A percentile compares a stretch with the other conserved stretches of the same genome.
Conservation (phyloP, 2,888 invertebrate species). For the Hermaeophaga mercurialis region DNA sequence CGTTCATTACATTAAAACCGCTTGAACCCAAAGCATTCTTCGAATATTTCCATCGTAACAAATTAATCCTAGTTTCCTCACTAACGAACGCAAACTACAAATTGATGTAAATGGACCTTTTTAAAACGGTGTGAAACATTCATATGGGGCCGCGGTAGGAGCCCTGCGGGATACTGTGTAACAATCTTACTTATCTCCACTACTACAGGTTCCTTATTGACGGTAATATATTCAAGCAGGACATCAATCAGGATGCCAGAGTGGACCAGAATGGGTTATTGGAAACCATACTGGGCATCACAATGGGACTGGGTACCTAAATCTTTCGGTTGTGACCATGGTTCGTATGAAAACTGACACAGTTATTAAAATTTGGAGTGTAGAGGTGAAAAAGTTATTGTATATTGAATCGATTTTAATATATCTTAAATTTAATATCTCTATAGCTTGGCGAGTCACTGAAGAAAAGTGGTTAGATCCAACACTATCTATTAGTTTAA, state of each 20-base stretch:
- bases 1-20: not conserved
- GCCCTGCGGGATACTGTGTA: slow-evolving; percentile 54
- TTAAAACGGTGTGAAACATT: slow-evolving; percentile 56
- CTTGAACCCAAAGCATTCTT: not conserved
- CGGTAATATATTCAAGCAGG: slow-evolving; percentile 49
- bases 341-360: slow-evolving; percentile 28
- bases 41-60: not conserved
- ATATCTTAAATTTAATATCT: no score
- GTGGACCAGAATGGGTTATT: slow-evolving; percentile 32
- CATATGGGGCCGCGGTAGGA: slow-evolving; percentile 49
- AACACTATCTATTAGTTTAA: no score
- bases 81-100: slow-evolving; percentile 1
- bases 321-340: slow-evolving; percentile 35
- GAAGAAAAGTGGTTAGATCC: no score
- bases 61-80: not conserved
- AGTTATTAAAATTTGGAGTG: slow-evolving; percentile 35
- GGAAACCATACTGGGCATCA: slow-evolving; percentile 43
- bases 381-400: slow-evolving; percentile 6
- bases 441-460: no score
- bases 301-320: slow-evolving; percentile 40
- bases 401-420: no score
- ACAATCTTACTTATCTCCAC: slow-evolving; percentile 56
- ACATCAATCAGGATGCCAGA: slow-evolving; percentile 44
- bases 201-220: slow-evolving; percentile 52
- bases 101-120: slow-evolving; percentile 36